Conservation (phyloP, 1,140 invertebrate species). For the Musca domestica region DNA sequence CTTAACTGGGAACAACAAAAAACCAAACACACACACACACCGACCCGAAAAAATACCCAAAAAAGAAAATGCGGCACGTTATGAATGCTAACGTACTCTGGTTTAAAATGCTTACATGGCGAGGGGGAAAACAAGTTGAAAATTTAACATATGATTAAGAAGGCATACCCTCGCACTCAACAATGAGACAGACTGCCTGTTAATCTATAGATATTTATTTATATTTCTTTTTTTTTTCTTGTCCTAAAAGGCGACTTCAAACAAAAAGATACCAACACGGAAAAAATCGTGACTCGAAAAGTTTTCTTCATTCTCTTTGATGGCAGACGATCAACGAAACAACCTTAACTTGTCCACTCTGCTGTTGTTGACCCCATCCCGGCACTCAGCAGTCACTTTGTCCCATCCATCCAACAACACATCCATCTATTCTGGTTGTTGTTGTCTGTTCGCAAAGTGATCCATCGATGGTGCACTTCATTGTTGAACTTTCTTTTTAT, state of each 20-base stretch:
- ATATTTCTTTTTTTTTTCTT: neutral
- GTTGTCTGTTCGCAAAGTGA: neutral
- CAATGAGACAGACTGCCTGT: neutral
- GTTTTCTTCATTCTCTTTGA: neutral
- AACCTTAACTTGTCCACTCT: neutral
- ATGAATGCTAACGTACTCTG: conserved; percentile 13
- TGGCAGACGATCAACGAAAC: neutral
- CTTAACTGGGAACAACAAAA: neutral
- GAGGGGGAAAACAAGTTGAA: neutral
- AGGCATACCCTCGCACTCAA: neutral
- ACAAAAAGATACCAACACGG: neutral
- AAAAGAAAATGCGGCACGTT: conserved; percentile 9
- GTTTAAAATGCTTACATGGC: neutral
- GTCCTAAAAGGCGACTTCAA: neutral
- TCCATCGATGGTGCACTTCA: neutral
- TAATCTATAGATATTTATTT: conserved; percentile 10
- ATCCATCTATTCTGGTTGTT: neutral
- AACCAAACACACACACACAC: neutral
- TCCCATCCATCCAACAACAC: neutral
- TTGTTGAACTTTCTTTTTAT: neutral
- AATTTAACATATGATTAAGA: neutral
- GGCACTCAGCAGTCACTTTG: too few species aligned
- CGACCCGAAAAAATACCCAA: neutral
- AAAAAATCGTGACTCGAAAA: conserved; percentile 12
- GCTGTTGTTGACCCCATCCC: neutral